phyloP scores from a whole-genome alignment of 2,797 vertebrate genomes.

The Sebastes wilsoni region DNA sequence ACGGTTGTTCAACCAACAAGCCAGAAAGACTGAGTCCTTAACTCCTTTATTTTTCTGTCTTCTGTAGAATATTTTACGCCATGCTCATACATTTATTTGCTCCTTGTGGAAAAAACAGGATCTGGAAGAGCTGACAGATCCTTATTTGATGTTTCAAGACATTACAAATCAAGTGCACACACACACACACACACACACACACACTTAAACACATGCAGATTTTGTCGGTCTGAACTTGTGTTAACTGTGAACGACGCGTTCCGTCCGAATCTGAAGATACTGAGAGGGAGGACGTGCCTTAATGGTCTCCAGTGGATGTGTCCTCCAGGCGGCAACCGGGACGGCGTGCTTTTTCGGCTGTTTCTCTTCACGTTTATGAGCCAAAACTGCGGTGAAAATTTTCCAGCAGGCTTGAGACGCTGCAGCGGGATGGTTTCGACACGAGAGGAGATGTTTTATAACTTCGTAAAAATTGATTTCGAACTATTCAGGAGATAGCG shows the following conservation, averaged over 20 bases:
- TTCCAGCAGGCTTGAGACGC: conserved; percentile 45
- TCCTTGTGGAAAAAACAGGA: conserved; percentile 50
- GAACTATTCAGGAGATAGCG: conserved; percentile 50
- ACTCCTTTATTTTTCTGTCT: conserved; percentile 47
- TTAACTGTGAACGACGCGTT: conserved; percentile 69
- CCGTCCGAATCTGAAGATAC: conserved; percentile 59
- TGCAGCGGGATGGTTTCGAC: conserved; percentile 45
- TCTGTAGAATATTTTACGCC: conserved; percentile 62
- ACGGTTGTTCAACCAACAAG: conserved; percentile 61
- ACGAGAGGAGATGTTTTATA: conserved; percentile 70
- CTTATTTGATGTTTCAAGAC: conserved; percentile 58
- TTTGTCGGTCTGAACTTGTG: conserved; percentile 65
- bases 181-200: conserved; percentile 39
- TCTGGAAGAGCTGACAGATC: conserved; percentile 53
- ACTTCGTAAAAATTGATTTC: conserved; percentile 65
- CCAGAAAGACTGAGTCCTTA: conserved; percentile 70
- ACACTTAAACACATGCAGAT: conserved; percentile 21
- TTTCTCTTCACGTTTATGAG: conserved; percentile 54
- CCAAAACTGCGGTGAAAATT: conserved; percentile 62
- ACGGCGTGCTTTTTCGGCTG: conserved; percentile 25
- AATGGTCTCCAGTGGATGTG: conserved; percentile 76
- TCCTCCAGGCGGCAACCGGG: conserved; percentile 55
- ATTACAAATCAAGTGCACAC: conserved; percentile 43
- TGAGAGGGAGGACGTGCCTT: conserved; percentile 79
- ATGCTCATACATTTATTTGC: conserved; percentile 63